Base-by-base conservation (phyloP, 2,113 vertebrate genomes). In the Pica pica region DNA sequence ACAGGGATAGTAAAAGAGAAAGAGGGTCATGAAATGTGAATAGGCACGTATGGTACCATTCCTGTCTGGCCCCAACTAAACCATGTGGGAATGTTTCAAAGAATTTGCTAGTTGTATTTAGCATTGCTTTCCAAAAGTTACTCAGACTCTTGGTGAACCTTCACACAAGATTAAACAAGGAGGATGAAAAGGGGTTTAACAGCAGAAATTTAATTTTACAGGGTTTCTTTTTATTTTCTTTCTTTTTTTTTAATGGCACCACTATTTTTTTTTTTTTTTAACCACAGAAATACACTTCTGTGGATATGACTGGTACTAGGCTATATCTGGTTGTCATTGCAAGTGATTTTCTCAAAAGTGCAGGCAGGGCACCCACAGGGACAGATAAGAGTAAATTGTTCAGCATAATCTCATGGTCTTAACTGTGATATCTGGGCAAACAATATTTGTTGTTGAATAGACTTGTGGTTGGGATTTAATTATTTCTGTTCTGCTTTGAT, bases 111-210 rank as follows among this genome's bases (percentile, higher is more conserved):
- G 82, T 84, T 94, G 73, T 80, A 70, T 93, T 94, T 92, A 96
- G 17, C 92, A 76, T 75, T 93, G 61, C 71, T 95, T 94, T 93
- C 82, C 91, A 90, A 68, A 96, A 95, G 64, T 93, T 95, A n/a
- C 65, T 82, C 60, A 53, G 64, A 87, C 41, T 79, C 61, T 77
- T 52, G 76, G 76, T 80, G 87, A 94, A 74, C 59, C 24, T 13
- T 78, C 65, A 88, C 74, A 84, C 61, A 84, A 74, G 77, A 89
- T 91, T 91, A 74, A 92, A 67, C 30, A 91, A 79, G 30, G 27
- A 93, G 18, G 87, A 84, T 89, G 41, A 93, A 87, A 93, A 87
- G 52, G 41, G 30, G 13, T 80, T 95, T 93, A 70, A 89, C 39
- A 57, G 47, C 52, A 87, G 69, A 92, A 95, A 76, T 82, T 89